Conservation (phyloP, 2,113 vertebrate species). For the Colossoma macropomum region DNA sequence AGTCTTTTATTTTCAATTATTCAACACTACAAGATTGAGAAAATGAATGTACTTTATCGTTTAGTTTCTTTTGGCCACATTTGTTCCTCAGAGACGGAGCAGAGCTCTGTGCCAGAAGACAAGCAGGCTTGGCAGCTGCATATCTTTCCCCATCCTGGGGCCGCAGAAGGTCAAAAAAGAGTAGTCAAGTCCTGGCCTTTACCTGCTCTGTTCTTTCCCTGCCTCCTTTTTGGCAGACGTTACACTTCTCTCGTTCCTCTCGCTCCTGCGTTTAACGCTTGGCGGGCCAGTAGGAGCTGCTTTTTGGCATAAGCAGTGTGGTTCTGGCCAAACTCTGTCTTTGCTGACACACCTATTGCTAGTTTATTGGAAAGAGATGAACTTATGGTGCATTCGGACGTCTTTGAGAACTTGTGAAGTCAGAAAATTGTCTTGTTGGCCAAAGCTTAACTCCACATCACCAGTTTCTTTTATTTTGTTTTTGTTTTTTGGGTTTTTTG, state of each 20-base stretch:
- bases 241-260: slow-evolving; percentile 20
- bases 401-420: background rate
- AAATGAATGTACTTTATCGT: background rate
- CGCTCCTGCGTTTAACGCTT: slow-evolving; percentile 27
- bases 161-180: slow-evolving; percentile 47
- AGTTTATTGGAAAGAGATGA: background rate
- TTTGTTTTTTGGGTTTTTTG: too few relatives aligned
- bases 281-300: slow-evolving; percentile 6
- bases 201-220: slow-evolving; percentile 39
- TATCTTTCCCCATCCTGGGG: slow-evolving; percentile 28
- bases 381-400: background rate
- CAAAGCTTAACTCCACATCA: background rate
- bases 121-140: slow-evolving; percentile 52
- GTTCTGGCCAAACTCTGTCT: background rate
- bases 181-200: slow-evolving; percentile 42
- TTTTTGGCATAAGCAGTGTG: background rate
- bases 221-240: slow-evolving; percentile 37
- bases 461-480: too few relatives aligned
- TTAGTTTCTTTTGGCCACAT: background rate
- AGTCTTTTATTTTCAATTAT: background rate
- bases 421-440: background rate
- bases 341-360: background rate
- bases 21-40: background rate
- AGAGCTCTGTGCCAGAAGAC: slow-evolving; percentile 33
- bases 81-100: slow-evolving; percentile 9